Evolutionary conservation across 2,797 vertebrate species (phyloP).

Genomic region (Rhynchotus rufescens): DNA sequence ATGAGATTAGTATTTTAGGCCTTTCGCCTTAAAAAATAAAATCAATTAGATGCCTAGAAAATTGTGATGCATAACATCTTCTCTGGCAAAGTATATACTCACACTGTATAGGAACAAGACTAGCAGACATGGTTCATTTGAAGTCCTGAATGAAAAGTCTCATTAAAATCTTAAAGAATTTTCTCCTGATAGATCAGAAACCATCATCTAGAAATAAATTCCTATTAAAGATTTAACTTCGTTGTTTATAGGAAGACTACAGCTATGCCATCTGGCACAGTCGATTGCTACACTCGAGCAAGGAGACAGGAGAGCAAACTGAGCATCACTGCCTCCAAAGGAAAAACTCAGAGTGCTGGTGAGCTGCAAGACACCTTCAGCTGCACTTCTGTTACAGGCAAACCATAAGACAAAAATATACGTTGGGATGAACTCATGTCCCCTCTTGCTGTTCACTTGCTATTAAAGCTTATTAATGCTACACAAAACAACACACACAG

Average conservation of each 20-base stretch:
- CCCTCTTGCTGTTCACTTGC: background rate
- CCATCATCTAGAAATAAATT: slow-evolving; percentile 24
- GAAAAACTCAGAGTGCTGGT: background rate
- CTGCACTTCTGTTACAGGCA: background rate
- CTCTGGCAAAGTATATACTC: background rate
- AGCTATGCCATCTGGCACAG: slow-evolving; percentile 3
- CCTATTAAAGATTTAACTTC: background rate
- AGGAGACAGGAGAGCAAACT: background rate
- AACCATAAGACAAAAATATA: background rate
- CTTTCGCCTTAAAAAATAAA: background rate
- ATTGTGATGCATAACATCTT: background rate
- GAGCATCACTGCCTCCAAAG: background rate
- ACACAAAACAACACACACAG: background rate
- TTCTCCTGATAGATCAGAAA: slow-evolving; percentile 19
- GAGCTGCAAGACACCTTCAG: background rate
- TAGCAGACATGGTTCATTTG: background rate
- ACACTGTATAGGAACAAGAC: background rate
- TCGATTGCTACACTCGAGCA: slow-evolving; percentile 1
- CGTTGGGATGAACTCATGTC: background rate
- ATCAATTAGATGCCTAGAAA: background rate
- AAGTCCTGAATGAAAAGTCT: slow-evolving; percentile 11
- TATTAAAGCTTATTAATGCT: background rate
- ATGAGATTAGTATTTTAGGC: background rate
- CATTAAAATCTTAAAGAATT: slow-evolving; percentile 36
- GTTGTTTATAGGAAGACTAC: slow-evolving; percentile 10